Percentiles rank a stretch among this genome's conserved stretches.
Evolutionary conservation across 2,797 vertebrate species (phyloP).

Genomic region (Xyrichtys novacula): DNA sequence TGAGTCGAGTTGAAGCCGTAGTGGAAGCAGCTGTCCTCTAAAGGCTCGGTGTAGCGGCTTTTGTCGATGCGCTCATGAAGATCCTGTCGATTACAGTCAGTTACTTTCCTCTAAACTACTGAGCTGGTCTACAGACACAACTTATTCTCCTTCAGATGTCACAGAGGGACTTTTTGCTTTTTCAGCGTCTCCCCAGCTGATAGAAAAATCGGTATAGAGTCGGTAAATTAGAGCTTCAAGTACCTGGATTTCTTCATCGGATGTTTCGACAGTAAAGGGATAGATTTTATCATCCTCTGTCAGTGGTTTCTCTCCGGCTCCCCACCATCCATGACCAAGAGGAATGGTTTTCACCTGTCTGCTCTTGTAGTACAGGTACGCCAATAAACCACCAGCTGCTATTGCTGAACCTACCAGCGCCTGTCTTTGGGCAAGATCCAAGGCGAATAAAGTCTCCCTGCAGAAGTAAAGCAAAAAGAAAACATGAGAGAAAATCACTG

Average conservation of each 20-base stretch:
- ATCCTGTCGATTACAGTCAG: conserved; percentile 78
- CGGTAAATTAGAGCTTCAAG: background rate
- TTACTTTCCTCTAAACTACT: background rate
- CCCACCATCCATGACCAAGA: conserved; percentile 91
- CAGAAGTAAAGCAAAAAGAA: conserved; percentile 4
- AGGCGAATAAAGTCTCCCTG: conserved; percentile 68
- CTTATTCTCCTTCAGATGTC: too few species aligned
- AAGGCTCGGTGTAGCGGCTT: conserved; percentile 79
- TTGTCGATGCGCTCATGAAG: conserved; percentile 87
- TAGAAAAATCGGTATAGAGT: background rate
- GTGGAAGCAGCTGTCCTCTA: conserved; percentile 86
- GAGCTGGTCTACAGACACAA: too few species aligned
- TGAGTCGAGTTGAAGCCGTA: conserved; percentile 90
- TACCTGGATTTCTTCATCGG: conserved; percentile 88
- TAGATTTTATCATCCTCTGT: conserved; percentile 80
- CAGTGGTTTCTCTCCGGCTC: conserved; percentile 73
- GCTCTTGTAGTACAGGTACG: conserved; percentile 74
- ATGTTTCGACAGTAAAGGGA: conserved; percentile 85
- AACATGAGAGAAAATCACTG: background rate
- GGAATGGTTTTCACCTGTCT: conserved; percentile 80
- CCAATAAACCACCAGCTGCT: conserved; percentile 81
- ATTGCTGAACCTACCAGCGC: conserved; percentile 77
- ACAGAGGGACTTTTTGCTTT: too few species aligned
- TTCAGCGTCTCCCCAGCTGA: too few species aligned
- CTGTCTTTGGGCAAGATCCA: conserved; percentile 64